These are phyloP conservation scores for Drosophila subobscura DNA, from an alignment of 1,140 invertebrate genomes.

Conservation along the genomic window DNA sequence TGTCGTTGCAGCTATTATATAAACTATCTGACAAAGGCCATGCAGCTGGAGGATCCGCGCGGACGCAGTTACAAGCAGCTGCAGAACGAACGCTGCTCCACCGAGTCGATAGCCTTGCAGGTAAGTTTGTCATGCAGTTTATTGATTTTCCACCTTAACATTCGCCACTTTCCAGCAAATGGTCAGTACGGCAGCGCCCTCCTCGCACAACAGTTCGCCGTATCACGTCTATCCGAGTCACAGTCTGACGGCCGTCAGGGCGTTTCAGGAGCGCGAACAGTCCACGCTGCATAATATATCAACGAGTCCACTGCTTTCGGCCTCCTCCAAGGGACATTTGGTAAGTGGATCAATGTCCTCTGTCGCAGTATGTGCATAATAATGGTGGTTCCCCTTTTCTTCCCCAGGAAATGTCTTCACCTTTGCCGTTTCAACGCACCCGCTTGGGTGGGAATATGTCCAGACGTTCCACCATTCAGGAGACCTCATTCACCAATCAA, in stretches of 20 bases:
- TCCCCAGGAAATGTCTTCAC: slow-evolving; percentile 79
- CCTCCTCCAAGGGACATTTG: slow-evolving; percentile 72
- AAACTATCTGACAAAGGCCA: slow-evolving; percentile 89
- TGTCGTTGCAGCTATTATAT: slow-evolving; percentile 89
- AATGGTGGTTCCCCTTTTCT: background rate
- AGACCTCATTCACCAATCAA: slow-evolving; percentile 87
- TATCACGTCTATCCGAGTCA: slow-evolving; percentile 83
- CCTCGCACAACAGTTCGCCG: slow-evolving; percentile 76
- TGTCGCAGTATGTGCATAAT: background rate
- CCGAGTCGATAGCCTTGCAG: slow-evolving; percentile 86
- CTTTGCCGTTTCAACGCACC: slow-evolving; percentile 83
- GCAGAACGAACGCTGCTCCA: slow-evolving; percentile 84
- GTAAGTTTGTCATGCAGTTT: slow-evolving; percentile 68
- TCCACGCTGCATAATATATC: slow-evolving; percentile 78
- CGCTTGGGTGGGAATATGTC: slow-evolving; percentile 83
- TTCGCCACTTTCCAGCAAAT: slow-evolving; percentile 49
- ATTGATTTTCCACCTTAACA: slow-evolving; percentile 32
- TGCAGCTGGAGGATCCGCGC: slow-evolving; percentile 88
- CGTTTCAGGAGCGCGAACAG: slow-evolving; percentile 75
- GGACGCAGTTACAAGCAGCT: slow-evolving; percentile 85
- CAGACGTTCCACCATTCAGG: slow-evolving; percentile 86
- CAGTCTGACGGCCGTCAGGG: slow-evolving; percentile 77
- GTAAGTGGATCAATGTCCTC: slow-evolving; percentile 26
- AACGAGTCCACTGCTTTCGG: slow-evolving; percentile 75
- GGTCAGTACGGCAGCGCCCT: slow-evolving; percentile 47